Percentiles rank a stretch among this genome's conserved stretches.
Conservation (phyloP, 2,113 vertebrate species). For the Tetrax tetrax region DNA sequence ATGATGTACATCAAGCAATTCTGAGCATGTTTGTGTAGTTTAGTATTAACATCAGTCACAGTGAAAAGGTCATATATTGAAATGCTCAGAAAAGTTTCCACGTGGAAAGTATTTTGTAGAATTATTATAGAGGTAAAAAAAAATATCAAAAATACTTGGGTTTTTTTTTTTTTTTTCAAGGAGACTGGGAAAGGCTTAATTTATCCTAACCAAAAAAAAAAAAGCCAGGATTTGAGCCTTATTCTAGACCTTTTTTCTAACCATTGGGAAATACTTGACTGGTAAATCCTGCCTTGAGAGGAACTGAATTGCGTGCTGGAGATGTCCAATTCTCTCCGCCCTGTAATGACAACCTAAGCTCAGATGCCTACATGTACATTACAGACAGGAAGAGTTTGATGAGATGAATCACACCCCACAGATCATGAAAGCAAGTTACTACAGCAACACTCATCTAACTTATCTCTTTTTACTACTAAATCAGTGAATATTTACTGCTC, state of each 20-base stretch:
- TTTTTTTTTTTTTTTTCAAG: background rate
- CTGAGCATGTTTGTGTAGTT: background rate
- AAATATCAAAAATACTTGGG: background rate
- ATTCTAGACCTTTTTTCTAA: background rate
- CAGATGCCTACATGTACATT: background rate
- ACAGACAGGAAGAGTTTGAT: background rate
- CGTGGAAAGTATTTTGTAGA: background rate
- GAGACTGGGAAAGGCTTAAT: background rate
- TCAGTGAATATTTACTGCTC: background rate
- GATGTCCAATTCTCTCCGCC: background rate
- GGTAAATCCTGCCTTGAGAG: background rate
- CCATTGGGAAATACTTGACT: background rate
- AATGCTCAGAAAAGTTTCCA: background rate
- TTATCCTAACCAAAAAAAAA: background rate
- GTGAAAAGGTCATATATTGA: background rate
- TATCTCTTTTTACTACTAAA: background rate
- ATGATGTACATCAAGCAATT: conserved; percentile 6
- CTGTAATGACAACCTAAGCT: background rate
- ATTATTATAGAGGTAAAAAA: background rate
- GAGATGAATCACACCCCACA: background rate
- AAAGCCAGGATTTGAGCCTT: background rate
- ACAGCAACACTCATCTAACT: background rate
- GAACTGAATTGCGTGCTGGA: background rate
- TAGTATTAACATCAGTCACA: background rate
- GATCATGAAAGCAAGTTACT: background rate